phyloP scores from a whole-genome alignment of 2,888 invertebrate genomes.

The Nephrotoma appendiculata region DNA sequence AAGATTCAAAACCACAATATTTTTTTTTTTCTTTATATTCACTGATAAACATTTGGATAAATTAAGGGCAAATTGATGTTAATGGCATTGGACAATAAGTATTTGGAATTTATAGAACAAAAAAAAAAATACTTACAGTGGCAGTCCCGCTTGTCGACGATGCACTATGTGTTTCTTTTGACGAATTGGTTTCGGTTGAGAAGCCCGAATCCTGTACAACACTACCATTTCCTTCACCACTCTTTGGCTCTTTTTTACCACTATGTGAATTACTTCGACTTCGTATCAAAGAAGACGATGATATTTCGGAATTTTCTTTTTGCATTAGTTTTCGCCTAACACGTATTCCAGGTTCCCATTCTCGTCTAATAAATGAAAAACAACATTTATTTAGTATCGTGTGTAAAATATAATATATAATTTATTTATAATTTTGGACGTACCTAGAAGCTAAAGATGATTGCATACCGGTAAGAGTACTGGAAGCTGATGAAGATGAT shows the following conservation, averaged over 20 bases:
- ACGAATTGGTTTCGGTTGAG: constrained; percentile 76
- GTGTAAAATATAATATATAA: neutral
- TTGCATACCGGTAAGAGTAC: constrained; percentile 27
- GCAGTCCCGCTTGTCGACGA: constrained; percentile 45
- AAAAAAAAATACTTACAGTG: constrained; percentile 22
- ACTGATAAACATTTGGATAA: too few species aligned
- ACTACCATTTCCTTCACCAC: constrained; percentile 40
- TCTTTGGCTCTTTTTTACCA: constrained; percentile 46
- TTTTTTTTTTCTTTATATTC: too few species aligned
- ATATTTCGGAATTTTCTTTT: constrained; percentile 20
- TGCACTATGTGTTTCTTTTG: constrained; percentile 61
- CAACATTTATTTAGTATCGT: neutral
- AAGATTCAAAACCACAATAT: too few species aligned
- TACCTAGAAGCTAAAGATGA: constrained; percentile 29
- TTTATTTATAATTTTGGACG: neutral
- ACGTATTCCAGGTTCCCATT: constrained; percentile 72
- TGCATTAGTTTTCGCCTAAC: constrained; percentile 46
- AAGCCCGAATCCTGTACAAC: constrained; percentile 75
- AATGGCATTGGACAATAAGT: too few species aligned
- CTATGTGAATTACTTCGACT: constrained; percentile 50
- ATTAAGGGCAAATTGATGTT: too few species aligned
- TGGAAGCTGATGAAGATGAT: constrained; percentile 41
- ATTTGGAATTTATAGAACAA: neutral
- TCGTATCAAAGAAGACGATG: constrained; percentile 34
- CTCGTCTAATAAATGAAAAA: constrained; percentile 32